Conservation (phyloP, 2,888 invertebrate species). For the Allolobophora icterica region DNA sequence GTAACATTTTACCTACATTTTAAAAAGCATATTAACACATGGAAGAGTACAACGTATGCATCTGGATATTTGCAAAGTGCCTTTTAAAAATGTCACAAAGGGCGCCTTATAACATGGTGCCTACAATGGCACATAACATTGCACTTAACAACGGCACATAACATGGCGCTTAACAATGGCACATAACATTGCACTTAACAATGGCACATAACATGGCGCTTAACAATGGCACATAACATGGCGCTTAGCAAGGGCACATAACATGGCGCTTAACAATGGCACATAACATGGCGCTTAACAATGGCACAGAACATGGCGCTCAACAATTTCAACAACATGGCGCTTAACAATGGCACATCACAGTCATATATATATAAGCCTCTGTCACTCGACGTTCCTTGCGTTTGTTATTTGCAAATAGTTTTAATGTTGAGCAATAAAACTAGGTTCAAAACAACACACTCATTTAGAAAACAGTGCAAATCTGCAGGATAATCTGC, state of each 20-base stretch:
- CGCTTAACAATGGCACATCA: no score
- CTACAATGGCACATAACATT: no score
- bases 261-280: no score
- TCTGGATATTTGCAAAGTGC: no score
- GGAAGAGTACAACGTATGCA: neutral
- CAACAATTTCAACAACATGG: no score
- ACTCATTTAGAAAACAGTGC: neutral
- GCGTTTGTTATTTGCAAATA: neutral
- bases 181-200: no score
- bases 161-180: neutral
- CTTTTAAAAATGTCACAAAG: no score
- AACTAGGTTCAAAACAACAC: neutral
- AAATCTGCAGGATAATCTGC: neutral
- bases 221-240: neutral
- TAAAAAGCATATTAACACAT: neutral
- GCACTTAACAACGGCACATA: no score
- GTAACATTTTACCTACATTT: neutral
- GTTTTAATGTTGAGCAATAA: neutral
- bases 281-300: neutral
- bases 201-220: no score
- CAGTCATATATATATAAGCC: neutral
- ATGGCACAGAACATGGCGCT: no score
- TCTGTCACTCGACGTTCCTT: neutral
- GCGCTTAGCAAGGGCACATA: no score
- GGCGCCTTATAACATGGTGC: no score